A percentile compares a stretch with the other conserved stretches of the same genome.
Conservation (phyloP, 2,888 invertebrate genomes). For the Temnothorax ravouxi region DNA sequence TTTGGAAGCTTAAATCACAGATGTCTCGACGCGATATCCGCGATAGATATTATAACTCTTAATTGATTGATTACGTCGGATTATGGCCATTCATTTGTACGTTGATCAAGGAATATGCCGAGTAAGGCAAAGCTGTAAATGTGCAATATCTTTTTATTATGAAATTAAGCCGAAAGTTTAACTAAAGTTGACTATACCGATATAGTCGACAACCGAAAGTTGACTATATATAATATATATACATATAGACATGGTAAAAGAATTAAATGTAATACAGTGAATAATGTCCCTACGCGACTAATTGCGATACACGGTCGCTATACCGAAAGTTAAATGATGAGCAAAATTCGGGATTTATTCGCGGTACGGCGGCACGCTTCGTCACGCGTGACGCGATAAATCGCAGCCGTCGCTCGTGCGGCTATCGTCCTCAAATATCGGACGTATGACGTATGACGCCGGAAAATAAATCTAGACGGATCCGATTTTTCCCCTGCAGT, state of each 20-base stretch:
- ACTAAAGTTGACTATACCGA: too few species aligned
- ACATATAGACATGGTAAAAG: background rate
- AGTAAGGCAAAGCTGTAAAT: conserved; percentile 5
- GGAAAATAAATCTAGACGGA: conserved; percentile 32
- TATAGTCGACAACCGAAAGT: too few species aligned
- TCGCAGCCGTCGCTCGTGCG: conserved; percentile 28
- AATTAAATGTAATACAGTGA: background rate
- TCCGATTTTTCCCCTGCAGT: conserved; percentile 8
- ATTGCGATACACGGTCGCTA: conserved; percentile 1
- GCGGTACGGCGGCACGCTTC: conserved; percentile 22
- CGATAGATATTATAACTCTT: conserved; percentile 13
- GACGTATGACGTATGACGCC: conserved; percentile 32
- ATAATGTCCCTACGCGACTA: background rate
- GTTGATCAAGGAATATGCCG: background rate
- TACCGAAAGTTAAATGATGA: conserved; percentile 36
- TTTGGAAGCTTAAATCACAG: background rate
- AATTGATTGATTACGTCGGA: conserved; percentile 8
- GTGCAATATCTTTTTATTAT: background rate
- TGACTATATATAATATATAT: too few species aligned
- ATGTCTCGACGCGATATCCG: background rate
- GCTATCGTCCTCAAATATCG: conserved; percentile 45
- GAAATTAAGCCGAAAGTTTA: background rate
- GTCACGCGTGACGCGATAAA: conserved; percentile 51
- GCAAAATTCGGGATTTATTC: conserved; percentile 48
- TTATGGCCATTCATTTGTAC: background rate